Base-by-base conservation (phyloP, 1,140 invertebrate genomes). In the Oscheius sp. region DNA sequence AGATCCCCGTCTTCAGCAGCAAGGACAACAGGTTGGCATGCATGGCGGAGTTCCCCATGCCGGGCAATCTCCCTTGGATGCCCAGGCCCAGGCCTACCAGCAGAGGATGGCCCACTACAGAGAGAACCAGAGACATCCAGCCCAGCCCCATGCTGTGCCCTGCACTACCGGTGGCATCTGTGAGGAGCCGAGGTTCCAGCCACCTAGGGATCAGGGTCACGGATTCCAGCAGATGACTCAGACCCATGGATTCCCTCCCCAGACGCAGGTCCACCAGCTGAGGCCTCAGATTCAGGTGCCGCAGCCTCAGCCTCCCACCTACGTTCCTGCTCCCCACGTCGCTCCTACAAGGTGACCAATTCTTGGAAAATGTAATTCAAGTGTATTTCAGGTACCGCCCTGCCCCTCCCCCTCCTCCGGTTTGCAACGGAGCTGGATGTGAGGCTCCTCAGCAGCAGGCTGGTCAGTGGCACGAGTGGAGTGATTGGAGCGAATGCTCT, bases 401-500 rank as follows among this genome's bases (percentile, higher is more conserved):
- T 32, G 63, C 72, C 46, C 72, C 72, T 31, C 72, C 72, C 31
- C 64, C 72, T 29, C 46, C 72, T 15, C 72, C 72, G 34, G 38
- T 26, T 32, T 74, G 72, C 34, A 59, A 74, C 26, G 64, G 55
- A n/a, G 38, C 34, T 28, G 72, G 72, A 63, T 74, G 64, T 68
- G 64, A 61, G 4, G 34, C 29, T n/a, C 69, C 45, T 38, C 59
- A 35, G 32, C n/a, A 38, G 20, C 34, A 38, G 32, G 59, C 67
- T 45, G 68, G 73, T 15, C 42, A 58, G 4, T 75, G 73, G 73
- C 67, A 69, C 4, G 67, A 75, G 84, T 86, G 69, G 69, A 36
- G 36, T 23, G 77, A 78, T 15, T 78, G 68, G 68, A 65, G 58
- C 26, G 32, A 42, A 18, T 78, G 77, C 71, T 67, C 61, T 10